phyloP scores from a whole-genome alignment of 2,113 vertebrate genomes.

The Heliornis fulica region DNA sequence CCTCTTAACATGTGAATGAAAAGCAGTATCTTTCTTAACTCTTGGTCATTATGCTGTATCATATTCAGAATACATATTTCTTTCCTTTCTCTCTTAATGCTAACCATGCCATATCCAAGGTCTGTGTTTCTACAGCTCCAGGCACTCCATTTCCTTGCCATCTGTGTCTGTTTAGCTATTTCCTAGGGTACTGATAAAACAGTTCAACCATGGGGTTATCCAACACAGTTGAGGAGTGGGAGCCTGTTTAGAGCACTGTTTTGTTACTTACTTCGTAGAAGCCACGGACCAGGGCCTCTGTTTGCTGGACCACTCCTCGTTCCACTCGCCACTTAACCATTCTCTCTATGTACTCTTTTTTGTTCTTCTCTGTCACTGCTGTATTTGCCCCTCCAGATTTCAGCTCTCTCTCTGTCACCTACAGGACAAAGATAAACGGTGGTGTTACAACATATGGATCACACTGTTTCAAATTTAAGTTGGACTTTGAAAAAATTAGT shows the following conservation, averaged over 20 bases:
- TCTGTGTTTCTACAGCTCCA: background rate
- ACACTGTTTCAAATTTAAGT: background rate
- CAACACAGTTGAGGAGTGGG: background rate
- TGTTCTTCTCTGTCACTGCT: slow-evolving; percentile 98
- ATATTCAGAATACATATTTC: background rate
- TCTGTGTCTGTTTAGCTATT: background rate
- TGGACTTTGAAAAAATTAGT: background rate
- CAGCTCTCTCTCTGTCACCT: slow-evolving; percentile 96
- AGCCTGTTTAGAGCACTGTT: background rate
- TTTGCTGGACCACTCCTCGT: slow-evolving; percentile 92
- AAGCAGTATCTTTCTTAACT: background rate
- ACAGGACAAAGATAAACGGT: background rate
- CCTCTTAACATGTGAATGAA: background rate
- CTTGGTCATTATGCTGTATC: background rate
- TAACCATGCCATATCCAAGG: background rate
- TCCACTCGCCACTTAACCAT: slow-evolving; percentile 98
- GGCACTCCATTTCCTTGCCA: background rate
- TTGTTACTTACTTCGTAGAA: slow-evolving; percentile 91
- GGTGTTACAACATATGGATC: background rate
- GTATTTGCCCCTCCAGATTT: slow-evolving; percentile 94
- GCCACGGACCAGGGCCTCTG: slow-evolving; percentile 91
- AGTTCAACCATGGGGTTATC: background rate
- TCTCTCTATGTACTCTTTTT: slow-evolving; percentile 97
- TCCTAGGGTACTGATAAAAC: background rate
- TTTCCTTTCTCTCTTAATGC: background rate